Evolutionary conservation across 2,888 invertebrate species (phyloP).

Genomic region (Volucella inanis): DNA sequence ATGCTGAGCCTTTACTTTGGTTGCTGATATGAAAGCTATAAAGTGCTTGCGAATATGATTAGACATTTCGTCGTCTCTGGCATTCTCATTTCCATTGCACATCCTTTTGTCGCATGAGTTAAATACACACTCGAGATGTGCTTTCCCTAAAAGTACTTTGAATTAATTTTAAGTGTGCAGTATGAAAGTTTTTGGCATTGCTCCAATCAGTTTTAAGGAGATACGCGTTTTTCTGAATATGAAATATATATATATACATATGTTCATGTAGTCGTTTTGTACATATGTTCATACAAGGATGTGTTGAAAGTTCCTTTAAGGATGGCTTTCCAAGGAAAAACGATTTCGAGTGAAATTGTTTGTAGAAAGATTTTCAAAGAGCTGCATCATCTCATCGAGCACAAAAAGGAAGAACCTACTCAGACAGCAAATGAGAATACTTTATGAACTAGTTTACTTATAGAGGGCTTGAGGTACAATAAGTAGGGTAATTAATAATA

Average conservation of each 20-base stretch:
- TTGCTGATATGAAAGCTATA: not conserved
- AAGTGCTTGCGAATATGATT: slow-evolving; percentile 55
- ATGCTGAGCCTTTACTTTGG: not conserved
- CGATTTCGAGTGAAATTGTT: not conserved
- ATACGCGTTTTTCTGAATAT: slow-evolving; percentile 33
- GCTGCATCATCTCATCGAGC: slow-evolving; percentile 59
- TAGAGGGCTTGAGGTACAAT: slow-evolving; percentile 40
- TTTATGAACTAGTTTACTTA: slow-evolving; percentile 32
- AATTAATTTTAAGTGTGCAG: slow-evolving; percentile 65
- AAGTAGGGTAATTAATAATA: slow-evolving; percentile 11
- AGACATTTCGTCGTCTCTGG: slow-evolving; percentile 64
- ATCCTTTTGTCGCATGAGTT: slow-evolving; percentile 48
- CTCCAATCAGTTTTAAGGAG: slow-evolving; percentile 56
- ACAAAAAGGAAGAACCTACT: slow-evolving; percentile 55
- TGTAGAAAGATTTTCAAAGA: slow-evolving; percentile 53
- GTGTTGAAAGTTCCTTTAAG: slow-evolving; percentile 32
- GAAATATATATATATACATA: slow-evolving; percentile 20
- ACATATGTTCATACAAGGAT: slow-evolving; percentile 17
- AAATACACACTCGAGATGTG: slow-evolving; percentile 56
- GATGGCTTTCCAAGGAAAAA: slow-evolving; percentile 18
- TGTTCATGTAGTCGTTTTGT: slow-evolving; percentile 2
- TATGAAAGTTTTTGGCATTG: slow-evolving; percentile 58
- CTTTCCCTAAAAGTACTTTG: slow-evolving; percentile 67
- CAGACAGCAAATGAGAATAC: slow-evolving; percentile 53
- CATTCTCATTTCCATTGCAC: slow-evolving; percentile 57